Evolutionary conservation across 2,888 invertebrate genomes (phyloP).

Genomic region (Bugulina stolonifera): DNA sequence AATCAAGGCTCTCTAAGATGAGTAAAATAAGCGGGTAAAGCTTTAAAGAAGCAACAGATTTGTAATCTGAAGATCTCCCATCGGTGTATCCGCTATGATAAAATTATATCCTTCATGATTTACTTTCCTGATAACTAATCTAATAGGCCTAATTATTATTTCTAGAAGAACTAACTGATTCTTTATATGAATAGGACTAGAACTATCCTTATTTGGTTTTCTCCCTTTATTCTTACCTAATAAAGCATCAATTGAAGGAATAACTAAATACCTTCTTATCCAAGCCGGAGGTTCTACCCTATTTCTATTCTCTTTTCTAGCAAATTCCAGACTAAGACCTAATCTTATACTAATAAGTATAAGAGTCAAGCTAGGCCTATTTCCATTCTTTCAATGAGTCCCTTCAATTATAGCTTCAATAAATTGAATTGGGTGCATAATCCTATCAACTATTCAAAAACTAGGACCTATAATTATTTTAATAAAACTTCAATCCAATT

Average conservation of each 20-base stretch:
- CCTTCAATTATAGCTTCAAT: constrained; percentile 31
- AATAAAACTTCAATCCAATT: background rate
- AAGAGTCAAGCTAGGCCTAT: constrained; percentile 30
- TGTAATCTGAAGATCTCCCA: background rate
- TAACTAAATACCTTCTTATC: constrained; percentile 20
- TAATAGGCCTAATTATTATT: constrained; percentile 6
- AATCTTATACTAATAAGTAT: constrained; percentile 26
- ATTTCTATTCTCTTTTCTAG: background rate
- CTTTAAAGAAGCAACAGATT: constrained; percentile 1
- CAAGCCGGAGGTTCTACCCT: background rate
- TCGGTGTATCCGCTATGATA: background rate
- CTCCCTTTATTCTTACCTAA: constrained; percentile 5
- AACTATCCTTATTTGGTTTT: constrained; percentile 4
- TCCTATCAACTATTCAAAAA: constrained; percentile 31
- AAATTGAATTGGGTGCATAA: constrained; percentile 29
- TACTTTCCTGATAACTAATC: constrained; percentile 3
- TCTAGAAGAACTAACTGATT: background rate
- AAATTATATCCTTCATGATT: constrained; percentile 13
- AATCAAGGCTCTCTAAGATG: constrained; percentile 62
- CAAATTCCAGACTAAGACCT: background rate
- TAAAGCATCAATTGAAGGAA: constrained; percentile 21
- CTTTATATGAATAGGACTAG: background rate
- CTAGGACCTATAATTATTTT: constrained; percentile 29
- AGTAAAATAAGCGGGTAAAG: constrained; percentile 41
- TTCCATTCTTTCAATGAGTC: constrained; percentile 32